Evolutionary conservation across 2,797 vertebrate species (phyloP), one percentile per base, ranked within the genome.

Genomic region (Microctenopoma stevenorrisi): DNA sequence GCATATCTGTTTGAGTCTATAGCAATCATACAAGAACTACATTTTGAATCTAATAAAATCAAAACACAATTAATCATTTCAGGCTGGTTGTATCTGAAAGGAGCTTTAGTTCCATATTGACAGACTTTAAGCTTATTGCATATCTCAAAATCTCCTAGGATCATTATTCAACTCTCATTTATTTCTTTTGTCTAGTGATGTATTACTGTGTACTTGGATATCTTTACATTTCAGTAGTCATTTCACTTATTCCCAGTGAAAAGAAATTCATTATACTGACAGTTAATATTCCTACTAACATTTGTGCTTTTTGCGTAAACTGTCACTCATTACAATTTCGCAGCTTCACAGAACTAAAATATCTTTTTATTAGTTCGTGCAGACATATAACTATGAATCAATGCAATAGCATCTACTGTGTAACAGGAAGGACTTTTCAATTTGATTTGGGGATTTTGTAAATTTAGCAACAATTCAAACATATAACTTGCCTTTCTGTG

Each of bases 1-100:
- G 72, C 59, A 58, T 47, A 72, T 84, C 79, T 72, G 37, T 75
- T 62, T 70, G 69, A 82, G 58, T 78, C 73, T 70, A 58, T 49
- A 54, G 63, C 55, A 78, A 79, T 82, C 81, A 84, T 72, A 81
- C 75, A 86, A 79, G 67, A 75, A 61, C 57, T 59, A 71, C 50
- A 76, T 54, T 78, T 63, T 64, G 55, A 82, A 77, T 85, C 55
- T 70, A 70, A 81, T 78, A 62, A 72, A 69, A 77, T 49, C 70
- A 75, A 86, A 84, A 84, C 78, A 76, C 79, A 75, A 82, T 82
- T 84, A 76, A 88, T 87, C 82, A 83, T 61, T n/a, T 35, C 57
- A 73, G 66, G 30, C 68, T 55, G 58, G 18, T 79, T 51, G 30
- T 52, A 52, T 65, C 63, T 40, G 49, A 79, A 64, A 48, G 47